A percentile compares a stretch with the other conserved stretches of the same genome.
Conservation (phyloP, 2,888 invertebrate species). For the Ypsolopha scabrella region DNA sequence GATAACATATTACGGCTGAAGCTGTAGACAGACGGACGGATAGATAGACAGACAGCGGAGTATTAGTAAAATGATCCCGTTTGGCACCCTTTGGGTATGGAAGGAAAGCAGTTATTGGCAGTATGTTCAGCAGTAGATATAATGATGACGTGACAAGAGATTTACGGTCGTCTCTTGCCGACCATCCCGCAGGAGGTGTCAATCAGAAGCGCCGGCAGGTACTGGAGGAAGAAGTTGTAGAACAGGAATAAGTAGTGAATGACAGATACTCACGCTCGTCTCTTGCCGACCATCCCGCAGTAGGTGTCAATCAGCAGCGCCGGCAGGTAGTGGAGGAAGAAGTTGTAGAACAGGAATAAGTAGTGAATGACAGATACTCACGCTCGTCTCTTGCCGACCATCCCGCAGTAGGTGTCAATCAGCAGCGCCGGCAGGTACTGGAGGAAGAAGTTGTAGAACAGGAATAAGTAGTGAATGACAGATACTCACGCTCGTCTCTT, state of each 20-base stretch:
- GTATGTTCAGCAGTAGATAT: neutral
- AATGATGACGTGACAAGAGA: neutral
- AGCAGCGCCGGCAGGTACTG: constrained; percentile 76
- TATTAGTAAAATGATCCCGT: neutral
- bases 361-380: constrained; percentile 46
- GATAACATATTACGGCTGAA: too few species aligned
- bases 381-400: constrained; percentile 72
- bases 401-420: constrained; percentile 63
- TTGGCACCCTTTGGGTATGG: neutral
- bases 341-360: too few species aligned
- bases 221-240: too few species aligned
- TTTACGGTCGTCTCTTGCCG: too few species aligned
- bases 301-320: too few species aligned
- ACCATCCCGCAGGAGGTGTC: too few species aligned
- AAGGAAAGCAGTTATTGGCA: neutral
- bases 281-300: constrained; percentile 69
- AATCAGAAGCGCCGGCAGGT: too few species aligned
- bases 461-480: constrained; percentile 50
- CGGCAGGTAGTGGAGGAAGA: too few species aligned
- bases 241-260: too few species aligned
- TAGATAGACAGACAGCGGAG: neutral
- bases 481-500: neutral
- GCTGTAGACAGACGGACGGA: neutral
- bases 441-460: constrained; percentile 74
- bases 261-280: constrained; percentile 65